Evolutionary conservation across 1,140 invertebrate genomes (phyloP), one percentile per base, ranked within the genome.

Genomic region (Leptopilina clavipes): DNA sequence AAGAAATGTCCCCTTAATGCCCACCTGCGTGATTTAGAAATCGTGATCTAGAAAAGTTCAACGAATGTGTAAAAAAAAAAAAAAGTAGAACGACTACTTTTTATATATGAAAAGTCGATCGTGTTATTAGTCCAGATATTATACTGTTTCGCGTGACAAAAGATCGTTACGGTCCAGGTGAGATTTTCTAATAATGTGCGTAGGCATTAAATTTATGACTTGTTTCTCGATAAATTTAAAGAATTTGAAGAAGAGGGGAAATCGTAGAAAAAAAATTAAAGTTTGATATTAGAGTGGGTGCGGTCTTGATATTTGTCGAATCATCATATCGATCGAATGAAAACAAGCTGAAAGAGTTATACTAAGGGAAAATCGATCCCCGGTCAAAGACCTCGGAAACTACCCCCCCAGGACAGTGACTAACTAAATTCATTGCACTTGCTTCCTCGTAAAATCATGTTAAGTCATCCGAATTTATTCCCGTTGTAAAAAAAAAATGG

Each of bases 321-420:
- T 65, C 59, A 65, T 65, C 59, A 31, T 31, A 65, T 65, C 59
- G 59, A 65, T 65, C 19, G 19, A 65, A 65, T 65, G 59, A 65
- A 31, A 65, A 12, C 59, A 31, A 65, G 59, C 59, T 65, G 59
- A 65, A 65, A 65, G 59, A 65, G 59, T 65, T 65, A 65, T 31
- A 65, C 59, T 65, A 31, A 31, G 52, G 72, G 70, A 71, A 72
- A 76, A 80, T 80, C 79, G 79, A 77, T 81, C 44, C 72, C 19
- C 48, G 79, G 72, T 76, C 76, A 80, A 76, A 80, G 79, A 81
- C 79, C 79, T 72, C 71, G 76, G 77, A 79, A 73, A 74, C 71
- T 76, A 77, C 71, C 78, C 37, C 25, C 56, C 59, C 59, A 65
- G 59, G 59, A 65, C 59, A 65, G 59, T 65, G 59, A 65, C 59